phyloP scores from a whole-genome alignment of 2,888 invertebrate species.

The Sphinx pinastri region DNA sequence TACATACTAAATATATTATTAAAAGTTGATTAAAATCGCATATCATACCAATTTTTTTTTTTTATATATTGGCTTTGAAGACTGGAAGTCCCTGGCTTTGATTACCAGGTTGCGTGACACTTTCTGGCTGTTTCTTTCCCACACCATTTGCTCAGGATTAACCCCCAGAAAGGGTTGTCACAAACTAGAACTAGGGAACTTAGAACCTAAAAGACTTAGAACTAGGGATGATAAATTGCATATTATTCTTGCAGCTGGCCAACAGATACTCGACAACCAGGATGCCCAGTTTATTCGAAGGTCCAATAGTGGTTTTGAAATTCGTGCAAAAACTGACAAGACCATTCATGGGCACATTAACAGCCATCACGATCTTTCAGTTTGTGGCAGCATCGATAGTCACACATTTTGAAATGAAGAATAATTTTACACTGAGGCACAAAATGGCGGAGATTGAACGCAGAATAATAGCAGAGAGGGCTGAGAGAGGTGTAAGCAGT shows the following conservation, averaged over 20 bases:
- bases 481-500: neutral
- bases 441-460: constrained; percentile 70
- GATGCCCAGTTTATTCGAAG: constrained; percentile 85
- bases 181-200: no score
- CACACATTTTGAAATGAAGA: constrained; percentile 85
- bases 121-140: no score
- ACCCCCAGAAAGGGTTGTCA: no score
- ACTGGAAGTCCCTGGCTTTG: no score
- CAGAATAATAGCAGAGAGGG: constrained; percentile 45
- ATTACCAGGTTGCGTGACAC: no score
- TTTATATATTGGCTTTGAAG: no score
- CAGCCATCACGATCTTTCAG: constrained; percentile 78
- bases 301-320: constrained; percentile 80
- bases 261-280: constrained; percentile 85
- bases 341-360: constrained; percentile 78
- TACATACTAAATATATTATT: no score
- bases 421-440: constrained; percentile 64
- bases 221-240: neutral
- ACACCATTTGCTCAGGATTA: no score
- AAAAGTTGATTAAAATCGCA: no score
- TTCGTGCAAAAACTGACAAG: constrained; percentile 80
- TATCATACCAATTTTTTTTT: no score
- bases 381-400: constrained; percentile 81
- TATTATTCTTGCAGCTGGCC: constrained; percentile 81
- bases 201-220: no score